Percentiles rank a stretch among this genome's conserved stretches.
phyloP scores from a whole-genome alignment of 1,140 invertebrate genomes.

The Brachionus sp. region DNA sequence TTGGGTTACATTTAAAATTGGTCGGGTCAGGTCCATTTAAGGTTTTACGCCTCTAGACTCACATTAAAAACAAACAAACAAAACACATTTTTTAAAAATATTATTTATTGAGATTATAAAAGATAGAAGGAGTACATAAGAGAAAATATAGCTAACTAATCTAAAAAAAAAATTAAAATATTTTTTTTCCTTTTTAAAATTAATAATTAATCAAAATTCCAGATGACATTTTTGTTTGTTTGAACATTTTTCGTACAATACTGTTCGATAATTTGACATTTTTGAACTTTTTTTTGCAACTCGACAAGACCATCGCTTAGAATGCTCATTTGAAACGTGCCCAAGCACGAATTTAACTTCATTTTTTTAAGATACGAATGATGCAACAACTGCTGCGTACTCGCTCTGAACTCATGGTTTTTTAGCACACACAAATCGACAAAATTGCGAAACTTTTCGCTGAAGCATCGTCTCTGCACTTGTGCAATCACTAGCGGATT shows the following conservation, averaged over 20 bases:
- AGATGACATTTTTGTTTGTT: neutral
- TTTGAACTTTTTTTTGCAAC: conserved; percentile 28
- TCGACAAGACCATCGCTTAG: conserved; percentile 16
- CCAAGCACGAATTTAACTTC: neutral
- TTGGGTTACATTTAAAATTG: too few relatives aligned
- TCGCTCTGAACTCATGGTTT: conserved; percentile 13
- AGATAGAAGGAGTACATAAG: neutral
- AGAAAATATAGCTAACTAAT: conserved; percentile 10
- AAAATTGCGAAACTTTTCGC: conserved; percentile 41
- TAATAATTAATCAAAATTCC: conserved; percentile 20
- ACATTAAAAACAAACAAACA: neutral
- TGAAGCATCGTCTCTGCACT: conserved; percentile 1
- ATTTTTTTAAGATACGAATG: conserved; percentile 42
- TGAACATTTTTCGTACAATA: neutral
- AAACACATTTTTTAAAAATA: neutral
- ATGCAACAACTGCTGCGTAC: neutral
- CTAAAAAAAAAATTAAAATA: neutral
- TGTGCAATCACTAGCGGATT: conserved; percentile 21
- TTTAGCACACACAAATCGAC: conserved; percentile 26
- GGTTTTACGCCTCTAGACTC: neutral
- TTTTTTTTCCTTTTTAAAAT: neutral
- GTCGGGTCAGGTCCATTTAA: neutral
- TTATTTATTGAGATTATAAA: conserved; percentile 16
- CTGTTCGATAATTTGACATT: neutral
- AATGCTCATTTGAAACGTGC: conserved; percentile 35